Evolutionary conservation across 2,888 invertebrate genomes (phyloP).

Genomic region (Drosophila demipolita): DNA sequence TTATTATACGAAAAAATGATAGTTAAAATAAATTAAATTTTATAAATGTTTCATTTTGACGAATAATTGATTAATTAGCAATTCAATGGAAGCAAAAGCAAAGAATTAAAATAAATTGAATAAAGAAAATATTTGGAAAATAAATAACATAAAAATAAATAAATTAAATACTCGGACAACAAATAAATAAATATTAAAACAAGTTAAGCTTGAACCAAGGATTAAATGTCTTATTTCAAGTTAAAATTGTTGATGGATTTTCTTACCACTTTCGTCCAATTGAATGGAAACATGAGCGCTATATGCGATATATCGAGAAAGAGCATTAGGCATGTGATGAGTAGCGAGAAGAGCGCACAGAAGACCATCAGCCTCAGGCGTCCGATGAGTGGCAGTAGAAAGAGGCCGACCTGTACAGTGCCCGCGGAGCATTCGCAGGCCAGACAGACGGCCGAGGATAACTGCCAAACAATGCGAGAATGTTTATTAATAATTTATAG

Average conservation of each 20-base stretch:
- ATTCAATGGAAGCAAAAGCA: not conserved
- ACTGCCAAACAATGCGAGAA: conserved; percentile 84
- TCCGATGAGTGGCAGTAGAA: conserved; percentile 91
- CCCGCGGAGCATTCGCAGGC: conserved; percentile 91
- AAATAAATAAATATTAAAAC: not conserved
- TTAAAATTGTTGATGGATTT: not conserved
- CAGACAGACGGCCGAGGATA: conserved; percentile 90
- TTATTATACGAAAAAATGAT: not conserved
- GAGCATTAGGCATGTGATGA: conserved; percentile 90
- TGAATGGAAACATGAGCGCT: conserved; percentile 91
- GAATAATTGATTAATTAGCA: no score
- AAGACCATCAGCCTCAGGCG: conserved; percentile 92
- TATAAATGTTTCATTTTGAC: not conserved
- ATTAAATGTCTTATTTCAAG: not conserved
- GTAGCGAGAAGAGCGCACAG: conserved; percentile 90
- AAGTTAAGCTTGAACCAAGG: not conserved
- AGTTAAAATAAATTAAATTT: not conserved
- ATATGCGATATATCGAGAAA: conserved; percentile 93
- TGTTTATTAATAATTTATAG: not conserved
- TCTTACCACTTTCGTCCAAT: conserved; percentile 91
- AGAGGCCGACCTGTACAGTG: conserved; percentile 90
- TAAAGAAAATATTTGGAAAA: not conserved
- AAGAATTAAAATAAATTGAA: not conserved
- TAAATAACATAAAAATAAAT: not conserved
- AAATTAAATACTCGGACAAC: no score